phyloP scores from a whole-genome alignment of 2,888 invertebrate species.

The Clistopyga incitator region DNA sequence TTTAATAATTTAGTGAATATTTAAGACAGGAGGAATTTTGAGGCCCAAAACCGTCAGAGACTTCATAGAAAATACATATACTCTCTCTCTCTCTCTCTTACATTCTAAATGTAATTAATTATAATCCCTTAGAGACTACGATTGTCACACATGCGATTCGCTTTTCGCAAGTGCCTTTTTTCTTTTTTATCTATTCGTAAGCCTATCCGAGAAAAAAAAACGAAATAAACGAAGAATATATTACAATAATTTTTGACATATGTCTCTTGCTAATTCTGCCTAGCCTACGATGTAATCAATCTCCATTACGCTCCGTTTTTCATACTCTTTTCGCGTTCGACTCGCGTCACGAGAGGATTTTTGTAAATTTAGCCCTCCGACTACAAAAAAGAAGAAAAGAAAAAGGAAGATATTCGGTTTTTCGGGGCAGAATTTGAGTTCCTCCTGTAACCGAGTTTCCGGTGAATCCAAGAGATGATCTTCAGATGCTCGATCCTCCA shows the following conservation, averaged over 20 bases:
- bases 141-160: conserved; percentile 55
- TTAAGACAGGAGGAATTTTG: conserved; percentile 21
- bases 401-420: background rate
- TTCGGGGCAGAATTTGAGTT: background rate
- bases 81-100: conserved; percentile 64
- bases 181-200: conserved; percentile 37
- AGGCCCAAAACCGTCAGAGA: conserved; percentile 44
- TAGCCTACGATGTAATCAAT: conserved; percentile 46
- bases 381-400: background rate
- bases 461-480: background rate
- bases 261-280: conserved; percentile 58
- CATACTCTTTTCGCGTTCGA: conserved; percentile 2
- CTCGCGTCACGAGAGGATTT: conserved; percentile 22
- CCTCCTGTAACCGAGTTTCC: background rate
- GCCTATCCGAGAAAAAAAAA: conserved; percentile 49
- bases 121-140: conserved; percentile 51
- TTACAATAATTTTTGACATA: conserved; percentile 67
- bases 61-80: conserved; percentile 61
- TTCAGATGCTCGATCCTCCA: conserved; percentile 6
- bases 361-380: background rate
- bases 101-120: conserved; percentile 53
- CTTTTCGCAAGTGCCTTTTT: conserved; percentile 38
- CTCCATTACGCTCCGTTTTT: conserved; percentile 1
- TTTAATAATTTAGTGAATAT: background rate
- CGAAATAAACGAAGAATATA: conserved; percentile 63